Base-by-base conservation (phyloP, 2,797 vertebrate species). In the Gallinago solitaria region DNA sequence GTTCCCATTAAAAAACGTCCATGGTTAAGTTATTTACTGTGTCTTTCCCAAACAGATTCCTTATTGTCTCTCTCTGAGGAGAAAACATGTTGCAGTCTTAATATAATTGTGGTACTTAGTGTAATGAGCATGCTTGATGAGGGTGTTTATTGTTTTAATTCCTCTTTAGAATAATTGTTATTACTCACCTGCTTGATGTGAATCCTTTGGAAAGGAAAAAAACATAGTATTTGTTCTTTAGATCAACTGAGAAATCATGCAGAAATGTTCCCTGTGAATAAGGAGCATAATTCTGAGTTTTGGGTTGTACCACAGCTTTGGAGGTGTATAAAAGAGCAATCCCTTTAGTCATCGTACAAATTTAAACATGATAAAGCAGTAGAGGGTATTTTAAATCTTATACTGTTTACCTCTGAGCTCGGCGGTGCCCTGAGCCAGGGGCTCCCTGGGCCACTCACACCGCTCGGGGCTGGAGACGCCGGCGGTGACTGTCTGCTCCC, bases 41-140 rank as follows among this genome's bases (percentile, higher is more conserved):
- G 11, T 78, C 35, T 77, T 90, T 93, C 48, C 69, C 50, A 88
- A 85, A 63, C 43, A 70, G 19, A 24, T 63, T 87, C 33, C 75
- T 75, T 64, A 47, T 85, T 91, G 76, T 43, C 41, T 89, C 91
- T 63, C 47, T 70, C 39, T 64, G 65, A 61, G 45, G 11, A 50
- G 43, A 90, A 89, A 35, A 19, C 9, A 17, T 32, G 12, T 47
- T 86, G n/a, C 56, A 73, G 18, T 77, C 76, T 83, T 77, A 73
- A 76, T 82, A 28, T 74, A 91, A 83, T 90, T 80, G 37, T 73
- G 51, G 64, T 65, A 69, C 60, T 89, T 91, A 87, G 37, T 65
- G 23, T 78, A 96, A 96, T 63, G 64, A 90, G 27, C n/a, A 19
- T 75, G 35, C 57, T 88, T 91, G 71, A 88, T 83, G 60, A 87